Evolutionary conservation across 2,888 invertebrate species (phyloP), one percentile per base, ranked within the genome.

Genomic region (Lasioglossum calceatum): DNA sequence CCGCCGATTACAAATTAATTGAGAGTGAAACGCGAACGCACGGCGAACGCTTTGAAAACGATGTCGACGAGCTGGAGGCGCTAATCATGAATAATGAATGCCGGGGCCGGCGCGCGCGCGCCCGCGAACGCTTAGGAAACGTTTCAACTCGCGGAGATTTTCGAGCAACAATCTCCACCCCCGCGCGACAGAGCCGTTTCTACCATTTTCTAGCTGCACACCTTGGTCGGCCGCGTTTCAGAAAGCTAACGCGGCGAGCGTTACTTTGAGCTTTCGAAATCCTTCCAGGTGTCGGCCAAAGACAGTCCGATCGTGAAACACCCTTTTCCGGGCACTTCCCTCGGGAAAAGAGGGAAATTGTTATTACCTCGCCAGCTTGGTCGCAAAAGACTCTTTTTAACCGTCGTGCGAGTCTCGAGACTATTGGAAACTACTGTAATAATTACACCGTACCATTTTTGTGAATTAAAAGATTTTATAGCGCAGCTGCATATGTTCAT

Each of bases 31-130:
- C 85, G 90, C 82, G 91, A 89, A 87, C 90, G 89, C 84, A 79
- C 91, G 77, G 85, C 70, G 64, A 83, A 87, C 78, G 90, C 88
- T 91, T 90, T 86, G 90, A 85, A 85, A 87, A 88, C 85, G 88
- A 83, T 73, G 86, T 86, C 80, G 88, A 79, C 85, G 54, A 77
- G 84, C 77, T 81, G 79, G 81, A 81, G 84, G 79, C 86, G 91
- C 90, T 91, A 90, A 91, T 91, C 91, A 87, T 91, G 90, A 91
- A 91, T 91, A 91, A 91, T 91, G 91, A 91, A 91, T 89, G 83
- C 82, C 77, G 83, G 36, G 76, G 14, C 78, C 58, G 84, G 67
- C 42, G 61, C 14, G 27, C 61, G 61, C 27, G 27, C 61, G 44
- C 23, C 54, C 10, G 54, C 54, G 8, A 64, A 64, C 76, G 86